Percentiles rank a stretch among this genome's conserved stretches.
These are phyloP conservation scores for Clarias magur DNA, from an alignment of 2,113 vertebrate species.

Conservation along the genomic window DNA sequence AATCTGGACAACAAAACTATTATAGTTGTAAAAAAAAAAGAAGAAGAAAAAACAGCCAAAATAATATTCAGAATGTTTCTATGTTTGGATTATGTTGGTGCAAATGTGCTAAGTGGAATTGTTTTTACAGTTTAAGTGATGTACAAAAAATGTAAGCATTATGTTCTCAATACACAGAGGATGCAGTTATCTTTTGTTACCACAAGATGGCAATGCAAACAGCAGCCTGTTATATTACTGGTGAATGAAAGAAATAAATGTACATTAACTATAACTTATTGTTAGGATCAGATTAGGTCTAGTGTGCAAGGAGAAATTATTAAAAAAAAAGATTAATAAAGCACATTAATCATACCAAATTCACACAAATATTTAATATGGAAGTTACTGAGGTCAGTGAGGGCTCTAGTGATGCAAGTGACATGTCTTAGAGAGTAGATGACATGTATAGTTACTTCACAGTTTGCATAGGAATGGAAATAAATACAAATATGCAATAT, in stretches of 20 bases:
- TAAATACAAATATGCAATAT: neutral
- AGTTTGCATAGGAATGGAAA: neutral
- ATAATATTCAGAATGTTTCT: neutral
- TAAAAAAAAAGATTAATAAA: neutral
- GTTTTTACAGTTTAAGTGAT: neutral
- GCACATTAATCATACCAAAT: neutral
- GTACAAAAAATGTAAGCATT: neutral
- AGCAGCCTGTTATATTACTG: neutral
- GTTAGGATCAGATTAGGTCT: neutral
- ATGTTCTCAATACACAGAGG: neutral
- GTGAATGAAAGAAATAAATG: neutral
- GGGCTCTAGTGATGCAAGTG: neutral
- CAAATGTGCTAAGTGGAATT: neutral
- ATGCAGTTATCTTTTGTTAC: neutral
- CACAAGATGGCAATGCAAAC: constrained; percentile 31
- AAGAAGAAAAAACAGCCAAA: neutral
- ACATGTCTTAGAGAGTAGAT: neutral
- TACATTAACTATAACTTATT: neutral
- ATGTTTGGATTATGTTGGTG: neutral
- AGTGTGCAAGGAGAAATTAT: neutral
- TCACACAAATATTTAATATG: neutral
- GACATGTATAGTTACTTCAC: neutral
- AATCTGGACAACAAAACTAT: neutral
- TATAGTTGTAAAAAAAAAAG: neutral
- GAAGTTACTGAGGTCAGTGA: neutral